phyloP scores from a whole-genome alignment of 2,113 vertebrate genomes.

The Parus major region DNA sequence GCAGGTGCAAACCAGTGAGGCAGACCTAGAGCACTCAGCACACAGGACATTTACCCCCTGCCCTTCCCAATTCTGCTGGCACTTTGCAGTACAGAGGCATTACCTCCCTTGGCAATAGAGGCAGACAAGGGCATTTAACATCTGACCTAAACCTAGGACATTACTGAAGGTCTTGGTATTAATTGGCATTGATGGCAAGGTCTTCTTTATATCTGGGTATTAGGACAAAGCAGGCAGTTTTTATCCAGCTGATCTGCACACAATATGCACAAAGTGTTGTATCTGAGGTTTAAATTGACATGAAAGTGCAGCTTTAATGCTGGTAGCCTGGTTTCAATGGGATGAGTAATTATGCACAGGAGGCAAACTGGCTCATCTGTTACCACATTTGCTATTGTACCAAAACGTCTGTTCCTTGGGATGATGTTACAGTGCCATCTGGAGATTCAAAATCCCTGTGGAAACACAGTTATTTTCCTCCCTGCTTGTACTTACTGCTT shows the following conservation, averaged over 20 bases:
- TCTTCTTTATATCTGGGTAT: background rate
- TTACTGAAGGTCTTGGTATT: background rate
- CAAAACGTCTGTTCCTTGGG: background rate
- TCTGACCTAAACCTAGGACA: background rate
- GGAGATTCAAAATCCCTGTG: conserved; percentile 31
- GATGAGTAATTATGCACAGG: conserved; percentile 15
- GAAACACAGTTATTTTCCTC: background rate
- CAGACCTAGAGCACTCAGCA: background rate
- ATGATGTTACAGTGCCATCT: conserved; percentile 59
- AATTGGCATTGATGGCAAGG: background rate
- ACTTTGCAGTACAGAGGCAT: background rate
- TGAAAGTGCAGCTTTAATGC: background rate
- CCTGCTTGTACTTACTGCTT: background rate
- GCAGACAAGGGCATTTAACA: background rate
- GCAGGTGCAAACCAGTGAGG: background rate
- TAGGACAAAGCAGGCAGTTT: background rate
- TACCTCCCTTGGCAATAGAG: background rate
- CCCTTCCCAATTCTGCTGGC: background rate
- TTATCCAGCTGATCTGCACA: background rate
- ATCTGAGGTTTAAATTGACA: background rate
- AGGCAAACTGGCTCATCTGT: conserved; percentile 23
- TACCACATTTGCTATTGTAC: background rate
- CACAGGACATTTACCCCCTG: background rate
- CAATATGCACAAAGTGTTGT: background rate
- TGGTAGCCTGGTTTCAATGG: background rate